phyloP scores from a whole-genome alignment of 2,113 vertebrate genomes.

The Scortum barcoo region DNA sequence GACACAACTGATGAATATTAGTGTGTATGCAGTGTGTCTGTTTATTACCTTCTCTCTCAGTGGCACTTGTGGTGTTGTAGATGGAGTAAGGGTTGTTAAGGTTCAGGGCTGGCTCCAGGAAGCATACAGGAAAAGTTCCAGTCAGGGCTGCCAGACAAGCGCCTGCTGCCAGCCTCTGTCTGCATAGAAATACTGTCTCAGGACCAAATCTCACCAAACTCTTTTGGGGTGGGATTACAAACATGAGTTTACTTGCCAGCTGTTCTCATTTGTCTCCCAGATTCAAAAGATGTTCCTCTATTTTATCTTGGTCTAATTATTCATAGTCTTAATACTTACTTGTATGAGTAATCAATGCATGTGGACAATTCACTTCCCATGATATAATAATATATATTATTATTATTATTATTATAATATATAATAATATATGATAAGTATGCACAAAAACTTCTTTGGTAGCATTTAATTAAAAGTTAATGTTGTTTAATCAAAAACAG shows the following conservation, averaged over 20 bases:
- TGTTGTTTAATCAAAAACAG: not conserved
- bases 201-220: not conserved
- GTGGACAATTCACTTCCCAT: not conserved
- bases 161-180: conserved; percentile 89
- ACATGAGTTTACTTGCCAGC: not conserved
- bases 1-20: not conserved
- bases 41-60: conserved; percentile 88
- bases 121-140: conserved; percentile 92
- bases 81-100: conserved; percentile 89
- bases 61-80: conserved; percentile 86
- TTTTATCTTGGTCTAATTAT: not conserved
- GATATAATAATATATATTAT: too few relatives aligned
- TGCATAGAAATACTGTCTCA: conserved; percentile 68
- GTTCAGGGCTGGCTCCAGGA: conserved; percentile 91
- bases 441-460: not conserved
- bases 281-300: not conserved
- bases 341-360: not conserved
- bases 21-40: not conserved
- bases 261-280: not conserved
- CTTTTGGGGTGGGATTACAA: not conserved
- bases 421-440: not conserved
- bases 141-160: conserved; percentile 93
- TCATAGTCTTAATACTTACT: not conserved
- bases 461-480: not conserved
- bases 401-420: too few relatives aligned